A percentile compares a stretch with the other conserved stretches of the same genome.
Evolutionary conservation across 1,140 invertebrate species (phyloP).

Genomic region (Bombus affinis): DNA sequence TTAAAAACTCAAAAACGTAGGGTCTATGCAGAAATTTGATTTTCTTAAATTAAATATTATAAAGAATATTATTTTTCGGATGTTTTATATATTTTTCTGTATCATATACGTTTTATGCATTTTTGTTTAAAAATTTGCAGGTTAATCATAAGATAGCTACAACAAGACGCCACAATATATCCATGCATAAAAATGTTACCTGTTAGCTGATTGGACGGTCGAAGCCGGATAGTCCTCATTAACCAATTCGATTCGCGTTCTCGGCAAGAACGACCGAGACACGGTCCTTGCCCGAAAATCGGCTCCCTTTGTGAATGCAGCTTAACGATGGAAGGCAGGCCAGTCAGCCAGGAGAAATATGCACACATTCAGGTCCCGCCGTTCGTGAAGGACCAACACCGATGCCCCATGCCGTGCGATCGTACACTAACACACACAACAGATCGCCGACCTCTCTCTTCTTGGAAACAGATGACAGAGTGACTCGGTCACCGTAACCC

Average conservation of each 20-base stretch:
- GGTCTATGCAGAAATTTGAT: too few relatives aligned
- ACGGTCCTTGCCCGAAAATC: conserved; percentile 55
- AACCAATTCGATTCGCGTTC: conserved; percentile 56
- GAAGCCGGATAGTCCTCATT: conserved; percentile 60
- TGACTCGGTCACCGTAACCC: conserved; percentile 47
- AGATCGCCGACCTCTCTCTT: conserved; percentile 49
- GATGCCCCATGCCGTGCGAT: conserved; percentile 68
- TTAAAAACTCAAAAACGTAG: too few relatives aligned
- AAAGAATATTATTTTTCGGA: too few relatives aligned
- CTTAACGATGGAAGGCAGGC: conserved; percentile 68
- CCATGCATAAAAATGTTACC: conserved; percentile 42
- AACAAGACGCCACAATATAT: background rate
- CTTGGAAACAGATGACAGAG: conserved; percentile 73
- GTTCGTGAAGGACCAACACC: conserved; percentile 69
- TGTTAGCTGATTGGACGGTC: conserved; percentile 67
- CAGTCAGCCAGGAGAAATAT: conserved; percentile 69
- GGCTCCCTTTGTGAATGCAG: conserved; percentile 66
- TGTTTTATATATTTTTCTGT: too few relatives aligned
- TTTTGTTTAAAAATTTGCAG: too few relatives aligned
- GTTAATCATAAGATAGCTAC: too few relatives aligned
- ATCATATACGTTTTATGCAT: too few relatives aligned
- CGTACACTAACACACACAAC: conserved; percentile 37
- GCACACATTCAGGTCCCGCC: conserved; percentile 74
- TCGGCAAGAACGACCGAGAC: conserved; percentile 40
- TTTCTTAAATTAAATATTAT: too few relatives aligned